These are phyloP conservation scores for Wiebesia pumilae DNA, from an alignment of 1,140 invertebrate genomes.

Conservation along the genomic window DNA sequence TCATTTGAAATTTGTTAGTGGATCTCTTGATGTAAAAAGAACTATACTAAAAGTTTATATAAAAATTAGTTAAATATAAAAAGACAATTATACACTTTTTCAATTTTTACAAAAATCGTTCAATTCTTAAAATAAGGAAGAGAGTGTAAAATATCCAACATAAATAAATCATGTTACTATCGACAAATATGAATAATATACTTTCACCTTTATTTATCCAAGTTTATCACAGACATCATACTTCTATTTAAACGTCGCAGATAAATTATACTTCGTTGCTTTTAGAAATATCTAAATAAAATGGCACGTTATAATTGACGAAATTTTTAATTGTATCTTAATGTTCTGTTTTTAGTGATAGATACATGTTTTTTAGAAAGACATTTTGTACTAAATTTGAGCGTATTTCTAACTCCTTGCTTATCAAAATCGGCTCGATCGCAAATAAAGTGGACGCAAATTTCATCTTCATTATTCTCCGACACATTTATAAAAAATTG, in stretches of 20 bases:
- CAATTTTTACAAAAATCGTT: not conserved
- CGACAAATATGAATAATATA: not conserved
- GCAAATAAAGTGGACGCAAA: constrained; percentile 39
- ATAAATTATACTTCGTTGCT: too few species aligned
- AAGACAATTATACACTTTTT: not conserved
- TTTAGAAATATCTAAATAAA: not conserved
- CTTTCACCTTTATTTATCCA: not conserved
- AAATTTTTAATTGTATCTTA: not conserved
- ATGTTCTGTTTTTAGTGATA: not conserved
- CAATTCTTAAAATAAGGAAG: not conserved
- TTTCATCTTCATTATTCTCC: constrained; percentile 13
- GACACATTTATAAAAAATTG: not conserved
- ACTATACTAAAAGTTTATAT: too few species aligned
- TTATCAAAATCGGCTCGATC: not conserved
- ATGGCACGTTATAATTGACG: not conserved
- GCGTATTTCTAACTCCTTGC: not conserved
- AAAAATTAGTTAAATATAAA: too few species aligned
- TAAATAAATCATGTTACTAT: not conserved
- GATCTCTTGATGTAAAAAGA: too few species aligned
- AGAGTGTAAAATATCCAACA: not conserved
- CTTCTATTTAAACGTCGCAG: too few species aligned
- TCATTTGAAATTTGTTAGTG: too few species aligned
- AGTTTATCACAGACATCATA: too few species aligned
- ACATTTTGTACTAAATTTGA: constrained; percentile 31
- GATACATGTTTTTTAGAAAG: not conserved